A percentile compares a stretch with the other conserved stretches of the same genome.
phyloP scores from a whole-genome alignment of 2,888 invertebrate species.

The Uloborus plumipes region DNA sequence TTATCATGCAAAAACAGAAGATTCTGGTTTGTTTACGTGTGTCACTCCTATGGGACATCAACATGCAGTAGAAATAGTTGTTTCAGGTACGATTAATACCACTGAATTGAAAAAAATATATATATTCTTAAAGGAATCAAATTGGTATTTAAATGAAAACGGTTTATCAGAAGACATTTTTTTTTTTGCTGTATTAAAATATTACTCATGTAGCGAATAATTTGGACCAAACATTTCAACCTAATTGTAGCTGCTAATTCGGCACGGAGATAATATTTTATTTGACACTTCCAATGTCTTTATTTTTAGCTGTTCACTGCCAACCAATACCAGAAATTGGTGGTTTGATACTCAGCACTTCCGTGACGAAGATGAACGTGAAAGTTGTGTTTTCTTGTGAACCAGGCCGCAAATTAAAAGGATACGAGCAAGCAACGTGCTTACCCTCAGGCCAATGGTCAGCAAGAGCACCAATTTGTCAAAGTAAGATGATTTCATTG shows the following conservation, averaged over 20 bases:
- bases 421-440: conserved; percentile 81
- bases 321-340: conserved; percentile 81
- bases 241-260: too few relatives aligned
- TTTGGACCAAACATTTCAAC: too few relatives aligned
- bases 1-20: conserved; percentile 83
- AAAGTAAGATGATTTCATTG: conserved; percentile 62
- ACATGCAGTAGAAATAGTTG: conserved; percentile 84
- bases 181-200: too few relatives aligned
- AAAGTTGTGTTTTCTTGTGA: conserved; percentile 82
- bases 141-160: too few relatives aligned
- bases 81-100: conserved; percentile 76
- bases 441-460: conserved; percentile 89
- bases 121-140: too few relatives aligned
- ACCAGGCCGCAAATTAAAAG: conserved; percentile 85
- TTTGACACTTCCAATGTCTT: background rate
- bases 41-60: conserved; percentile 85
- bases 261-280: too few relatives aligned
- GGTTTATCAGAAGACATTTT: too few relatives aligned
- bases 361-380: conserved; percentile 82
- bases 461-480: conserved; percentile 82
- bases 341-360: conserved; percentile 80
- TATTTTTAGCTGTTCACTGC: conserved; percentile 80
- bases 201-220: too few relatives aligned
- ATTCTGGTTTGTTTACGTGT: conserved; percentile 87
- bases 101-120: too few relatives aligned